A percentile compares a stretch with the other conserved stretches of the same genome.
Conservation (phyloP, 2,113 vertebrate species). For the Cololabis saira region DNA sequence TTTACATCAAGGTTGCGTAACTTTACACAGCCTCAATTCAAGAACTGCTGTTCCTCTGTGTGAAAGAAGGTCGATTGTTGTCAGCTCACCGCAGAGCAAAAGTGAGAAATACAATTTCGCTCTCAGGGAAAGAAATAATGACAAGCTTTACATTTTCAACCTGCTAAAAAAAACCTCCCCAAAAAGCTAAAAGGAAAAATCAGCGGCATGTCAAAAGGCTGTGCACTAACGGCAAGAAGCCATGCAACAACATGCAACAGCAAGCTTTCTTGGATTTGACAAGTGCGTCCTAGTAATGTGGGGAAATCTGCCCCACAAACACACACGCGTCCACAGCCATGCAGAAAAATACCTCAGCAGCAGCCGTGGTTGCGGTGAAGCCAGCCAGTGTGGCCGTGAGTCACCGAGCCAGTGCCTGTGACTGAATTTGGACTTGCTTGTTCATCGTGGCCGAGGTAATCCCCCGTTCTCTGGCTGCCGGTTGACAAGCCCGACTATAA, state of each 20-base stretch:
- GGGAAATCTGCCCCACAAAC: slow-evolving; percentile 10
- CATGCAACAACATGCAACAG: background rate
- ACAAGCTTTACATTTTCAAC: too few relatives aligned
- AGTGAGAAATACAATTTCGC: too few relatives aligned
- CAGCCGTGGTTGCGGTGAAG: slow-evolving; percentile 27
- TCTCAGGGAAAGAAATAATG: too few relatives aligned
- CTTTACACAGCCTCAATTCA: too few relatives aligned
- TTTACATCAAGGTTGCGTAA: too few relatives aligned
- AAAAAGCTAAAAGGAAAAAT: too few relatives aligned
- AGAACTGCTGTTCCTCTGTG: too few relatives aligned
- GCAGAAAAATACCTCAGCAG: slow-evolving; percentile 54
- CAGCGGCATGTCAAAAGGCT: too few relatives aligned
- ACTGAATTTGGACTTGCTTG: slow-evolving; percentile 72
- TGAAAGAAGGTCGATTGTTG: too few relatives aligned
- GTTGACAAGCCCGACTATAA: slow-evolving; percentile 77
- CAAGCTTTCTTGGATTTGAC: background rate
- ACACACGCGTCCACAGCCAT: slow-evolving; percentile 8
- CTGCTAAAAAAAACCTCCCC: too few relatives aligned
- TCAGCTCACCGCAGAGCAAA: too few relatives aligned
- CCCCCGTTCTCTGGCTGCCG: slow-evolving; percentile 70
- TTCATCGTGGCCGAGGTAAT: slow-evolving; percentile 75
- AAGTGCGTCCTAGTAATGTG: slow-evolving; percentile 1
- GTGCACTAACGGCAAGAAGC: too few relatives aligned
- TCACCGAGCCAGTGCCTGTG: slow-evolving; percentile 61
- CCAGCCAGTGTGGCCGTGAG: slow-evolving; percentile 60